Percentiles rank a stretch among this genome's conserved stretches.
These are phyloP conservation scores for Eupithecia subfuscata DNA, from an alignment of 2,888 invertebrate species.

Conservation along the genomic window DNA sequence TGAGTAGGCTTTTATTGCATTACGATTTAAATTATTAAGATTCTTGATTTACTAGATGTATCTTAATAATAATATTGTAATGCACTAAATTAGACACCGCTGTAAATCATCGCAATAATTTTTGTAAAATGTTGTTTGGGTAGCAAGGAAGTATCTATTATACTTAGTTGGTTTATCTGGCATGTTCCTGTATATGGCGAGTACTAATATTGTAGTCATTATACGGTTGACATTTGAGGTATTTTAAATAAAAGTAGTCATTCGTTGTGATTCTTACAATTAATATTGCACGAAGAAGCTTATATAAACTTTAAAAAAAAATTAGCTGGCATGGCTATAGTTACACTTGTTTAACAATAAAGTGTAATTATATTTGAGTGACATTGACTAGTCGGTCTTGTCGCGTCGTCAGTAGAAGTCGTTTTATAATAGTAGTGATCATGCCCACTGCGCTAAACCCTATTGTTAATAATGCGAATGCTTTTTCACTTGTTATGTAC, in stretches of 20 bases:
- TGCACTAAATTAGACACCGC: constrained; percentile 65
- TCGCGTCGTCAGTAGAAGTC: constrained; percentile 33
- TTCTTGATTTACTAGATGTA: constrained; percentile 55
- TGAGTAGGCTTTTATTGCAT: constrained; percentile 56
- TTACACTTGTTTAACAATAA: constrained; percentile 36
- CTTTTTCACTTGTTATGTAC: constrained; percentile 57
- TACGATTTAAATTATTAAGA: constrained; percentile 63
- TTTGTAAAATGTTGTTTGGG: constrained; percentile 71
- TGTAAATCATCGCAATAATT: constrained; percentile 70
- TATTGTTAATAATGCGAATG: constrained; percentile 35
- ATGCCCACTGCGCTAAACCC: constrained; percentile 39
- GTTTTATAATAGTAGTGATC: constrained; percentile 33
- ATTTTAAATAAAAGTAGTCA: constrained; percentile 41
- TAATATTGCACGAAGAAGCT: constrained; percentile 45
- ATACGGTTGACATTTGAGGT: constrained; percentile 37
- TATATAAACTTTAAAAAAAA: constrained; percentile 43
- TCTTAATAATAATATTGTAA: constrained; percentile 55
- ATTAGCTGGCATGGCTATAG: constrained; percentile 45
- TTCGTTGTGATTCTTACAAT: constrained; percentile 45
- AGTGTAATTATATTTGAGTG: constrained; percentile 26
- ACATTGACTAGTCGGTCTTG: constrained; percentile 25
- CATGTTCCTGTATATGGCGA: constrained; percentile 72
- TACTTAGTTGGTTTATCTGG: constrained; percentile 68
- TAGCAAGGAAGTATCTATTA: constrained; percentile 46
- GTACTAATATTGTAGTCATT: constrained; percentile 40